Evolutionary conservation across 1,140 invertebrate genomes (phyloP).

Genomic region (Trichomalopsis sarcophagae): DNA sequence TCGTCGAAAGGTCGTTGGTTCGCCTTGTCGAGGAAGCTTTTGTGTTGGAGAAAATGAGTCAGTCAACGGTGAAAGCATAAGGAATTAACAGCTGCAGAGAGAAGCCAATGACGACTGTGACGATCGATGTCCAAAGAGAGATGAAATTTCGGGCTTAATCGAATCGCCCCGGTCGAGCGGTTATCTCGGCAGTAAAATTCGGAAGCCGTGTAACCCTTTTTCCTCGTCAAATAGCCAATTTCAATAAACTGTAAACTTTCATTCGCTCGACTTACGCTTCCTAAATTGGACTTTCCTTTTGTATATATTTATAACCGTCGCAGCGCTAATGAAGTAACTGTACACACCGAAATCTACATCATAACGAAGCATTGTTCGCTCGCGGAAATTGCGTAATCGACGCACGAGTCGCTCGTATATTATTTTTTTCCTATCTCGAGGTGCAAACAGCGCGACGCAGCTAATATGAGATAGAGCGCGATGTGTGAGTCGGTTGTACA

Average conservation of each 20-base stretch:
- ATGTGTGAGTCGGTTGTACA: neutral
- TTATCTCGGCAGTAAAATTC: neutral
- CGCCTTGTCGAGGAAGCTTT: neutral
- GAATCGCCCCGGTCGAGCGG: neutral
- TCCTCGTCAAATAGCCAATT: no score
- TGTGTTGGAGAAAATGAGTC: neutral
- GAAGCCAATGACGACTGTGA: neutral
- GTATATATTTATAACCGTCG: no score
- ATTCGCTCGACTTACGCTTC: no score
- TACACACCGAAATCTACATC: no score
- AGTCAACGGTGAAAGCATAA: neutral
- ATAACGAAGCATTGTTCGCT: no score
- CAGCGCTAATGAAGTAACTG: no score
- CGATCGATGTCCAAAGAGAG: neutral
- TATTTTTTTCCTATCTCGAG: no score
- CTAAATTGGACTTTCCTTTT: no score
- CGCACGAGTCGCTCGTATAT: neutral
- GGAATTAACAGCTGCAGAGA: neutral
- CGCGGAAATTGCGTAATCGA: no score
- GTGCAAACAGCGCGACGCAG: no score
- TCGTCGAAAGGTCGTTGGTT: no score
- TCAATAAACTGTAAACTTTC: no score
- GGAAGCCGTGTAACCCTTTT: neutral
- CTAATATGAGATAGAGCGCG: neutral
- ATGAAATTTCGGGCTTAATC: neutral